Percentiles rank a stretch among this genome's conserved stretches.
Conservation (phyloP, 1,140 invertebrate species). For the Meloidogyne exigua region DNA sequence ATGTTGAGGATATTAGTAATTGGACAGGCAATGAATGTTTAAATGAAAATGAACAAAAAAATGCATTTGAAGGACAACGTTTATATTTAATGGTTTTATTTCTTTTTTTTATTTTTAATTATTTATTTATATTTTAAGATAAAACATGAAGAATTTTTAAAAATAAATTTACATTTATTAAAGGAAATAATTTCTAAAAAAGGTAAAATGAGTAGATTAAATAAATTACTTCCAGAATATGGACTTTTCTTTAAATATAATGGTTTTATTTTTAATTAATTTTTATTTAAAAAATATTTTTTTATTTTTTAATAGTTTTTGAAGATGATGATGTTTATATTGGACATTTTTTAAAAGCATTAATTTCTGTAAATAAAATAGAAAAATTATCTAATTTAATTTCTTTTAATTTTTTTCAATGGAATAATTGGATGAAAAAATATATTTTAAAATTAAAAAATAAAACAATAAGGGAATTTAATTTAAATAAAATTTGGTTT, state of each 20-base stretch:
- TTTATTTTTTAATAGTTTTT: background rate
- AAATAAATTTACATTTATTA: background rate
- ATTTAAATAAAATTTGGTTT: background rate
- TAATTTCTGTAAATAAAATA: background rate
- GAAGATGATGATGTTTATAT: background rate
- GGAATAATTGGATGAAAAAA: background rate
- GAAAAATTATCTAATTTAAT: constrained; percentile 1
- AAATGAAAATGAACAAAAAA: constrained; percentile 2
- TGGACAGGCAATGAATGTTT: background rate
- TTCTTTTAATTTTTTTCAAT: background rate
- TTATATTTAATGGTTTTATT: background rate
- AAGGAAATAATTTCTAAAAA: background rate
- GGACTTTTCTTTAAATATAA: background rate
- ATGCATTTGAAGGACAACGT: constrained; percentile 4
- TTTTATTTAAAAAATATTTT: background rate
- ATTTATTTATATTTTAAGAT: background rate
- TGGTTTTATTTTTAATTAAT: background rate
- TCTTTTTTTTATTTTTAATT: too few relatives aligned
- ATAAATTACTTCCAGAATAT: background rate
- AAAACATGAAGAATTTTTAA: background rate
- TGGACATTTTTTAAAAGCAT: background rate
- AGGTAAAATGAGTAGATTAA: background rate
- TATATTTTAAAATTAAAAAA: background rate
- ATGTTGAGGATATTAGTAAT: background rate
- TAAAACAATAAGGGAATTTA: background rate